Evolutionary conservation across 2,888 invertebrate species (phyloP), one percentile per base, ranked within the genome.

Genomic region (Lacanobia wlatinum): DNA sequence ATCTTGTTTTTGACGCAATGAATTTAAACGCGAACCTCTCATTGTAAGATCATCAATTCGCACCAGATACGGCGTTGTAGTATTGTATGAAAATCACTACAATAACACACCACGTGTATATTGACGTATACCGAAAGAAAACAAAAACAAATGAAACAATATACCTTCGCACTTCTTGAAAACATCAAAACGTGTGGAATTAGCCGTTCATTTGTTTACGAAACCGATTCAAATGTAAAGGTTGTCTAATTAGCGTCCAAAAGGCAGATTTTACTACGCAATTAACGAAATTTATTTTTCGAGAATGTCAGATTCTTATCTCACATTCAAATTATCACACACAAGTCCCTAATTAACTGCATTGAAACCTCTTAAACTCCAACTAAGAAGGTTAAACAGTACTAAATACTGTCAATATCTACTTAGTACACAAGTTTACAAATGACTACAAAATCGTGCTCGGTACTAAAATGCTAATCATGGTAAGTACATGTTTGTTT

Each of bases 371-470:
- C 56, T 34, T 76, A 69, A 68, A 76, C 43, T 58, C 21, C 1
- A 16, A n/a, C 10, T 38, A n/a, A 43, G 40, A 55, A 62, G 38
- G 34, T 43, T 59, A 53, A 71, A n/a, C 8, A 1, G 18, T 62
- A 23, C 14, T 56, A 48, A 48, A 18, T 18, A 40, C 50, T 38
- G n/a, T 14, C 10, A 73, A 21, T 38, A 23, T 38, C 46, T 18
- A 21, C 50, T 70, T 18, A 50, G 46, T 46, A 28, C 18, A 43
- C 23, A 10, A n/a, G 28, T 21, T n/a, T 50, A 80, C 59, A 61
- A 65, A 73, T 72, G 34, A 55, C 23, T 23, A 63, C 62, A 23
- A 61, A 84, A 70, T 81, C 82, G 84, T 84, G 77, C 53, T 34
- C 0, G 16, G 59, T 76, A 56, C 63, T 75, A 64, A 63, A 71